Evolutionary conservation across 1,140 invertebrate species (phyloP).

Genomic region (Episyrphus balteatus): DNA sequence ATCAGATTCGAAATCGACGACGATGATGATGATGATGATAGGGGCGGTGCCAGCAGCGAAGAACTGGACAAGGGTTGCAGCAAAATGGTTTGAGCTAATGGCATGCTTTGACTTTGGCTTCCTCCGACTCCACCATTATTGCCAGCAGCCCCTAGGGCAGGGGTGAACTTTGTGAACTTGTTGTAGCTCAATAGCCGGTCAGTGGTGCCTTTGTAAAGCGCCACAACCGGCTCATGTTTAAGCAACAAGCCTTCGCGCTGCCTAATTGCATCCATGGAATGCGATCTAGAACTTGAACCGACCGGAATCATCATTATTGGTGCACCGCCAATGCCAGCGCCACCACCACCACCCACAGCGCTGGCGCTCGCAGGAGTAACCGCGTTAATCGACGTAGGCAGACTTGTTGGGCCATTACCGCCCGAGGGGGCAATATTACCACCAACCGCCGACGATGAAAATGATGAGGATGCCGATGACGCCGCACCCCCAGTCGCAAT

Average conservation of each 20-base stretch:
- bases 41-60: constrained; percentile 13
- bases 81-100: constrained; percentile 14
- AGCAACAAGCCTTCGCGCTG: background rate
- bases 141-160: constrained; percentile 13
- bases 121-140: too few relatives aligned
- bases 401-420: too few relatives aligned
- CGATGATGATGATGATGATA: constrained; percentile 13
- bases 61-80: constrained; percentile 33
- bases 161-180: background rate
- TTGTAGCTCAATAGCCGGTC: too few relatives aligned
- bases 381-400: too few relatives aligned
- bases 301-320: background rate
- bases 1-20: constrained; percentile 5
- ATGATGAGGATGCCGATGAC: background rate
- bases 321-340: background rate
- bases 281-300: constrained; percentile 1
- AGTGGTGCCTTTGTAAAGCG: too few relatives aligned
- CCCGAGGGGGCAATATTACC: too few relatives aligned
- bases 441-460: background rate
- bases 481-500: background rate
- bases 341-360: too few relatives aligned
- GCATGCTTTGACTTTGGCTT: too few relatives aligned
- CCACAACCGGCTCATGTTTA: too few relatives aligned
- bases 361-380: too few relatives aligned
- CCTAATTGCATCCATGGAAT: constrained; percentile 3